Evolutionary conservation across 2,888 invertebrate genomes (phyloP).

Genomic region (Hirtodrosophila cameraria): DNA sequence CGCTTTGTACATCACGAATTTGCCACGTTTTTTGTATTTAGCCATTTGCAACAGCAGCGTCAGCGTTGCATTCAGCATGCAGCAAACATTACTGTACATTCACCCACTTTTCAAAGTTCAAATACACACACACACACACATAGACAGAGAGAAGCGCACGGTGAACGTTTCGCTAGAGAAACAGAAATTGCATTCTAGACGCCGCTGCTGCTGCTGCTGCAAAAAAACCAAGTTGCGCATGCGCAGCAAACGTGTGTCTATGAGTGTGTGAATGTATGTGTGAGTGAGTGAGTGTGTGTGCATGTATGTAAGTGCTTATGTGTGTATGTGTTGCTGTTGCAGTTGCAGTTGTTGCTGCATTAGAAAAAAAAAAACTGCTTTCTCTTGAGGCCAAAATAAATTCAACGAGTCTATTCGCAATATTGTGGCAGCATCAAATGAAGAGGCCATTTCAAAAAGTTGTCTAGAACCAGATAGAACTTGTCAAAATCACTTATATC

Average conservation of each 20-base stretch:
- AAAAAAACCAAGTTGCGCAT: constrained; percentile 64
- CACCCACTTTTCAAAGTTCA: constrained; percentile 83
- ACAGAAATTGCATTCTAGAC: constrained; percentile 74
- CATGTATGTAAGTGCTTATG: too few relatives aligned
- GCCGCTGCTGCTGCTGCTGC: too few relatives aligned
- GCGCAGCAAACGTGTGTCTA: constrained; percentile 50
- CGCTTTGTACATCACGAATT: constrained; percentile 72
- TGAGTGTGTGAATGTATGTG: constrained; percentile 18
- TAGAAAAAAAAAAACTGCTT: constrained; percentile 75
- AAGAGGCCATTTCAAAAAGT: constrained; percentile 37
- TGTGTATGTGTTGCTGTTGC: constrained; percentile 42
- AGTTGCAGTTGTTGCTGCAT: constrained; percentile 56
- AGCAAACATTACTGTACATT: constrained; percentile 84
- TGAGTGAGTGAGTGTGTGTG: constrained; percentile 25
- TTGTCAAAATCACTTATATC: constrained; percentile 30
- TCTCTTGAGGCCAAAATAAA: constrained; percentile 75
- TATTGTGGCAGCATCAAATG: constrained; percentile 57
- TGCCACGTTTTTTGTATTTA: constrained; percentile 58
- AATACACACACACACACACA: constrained; percentile 53
- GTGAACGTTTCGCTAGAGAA: constrained; percentile 61
- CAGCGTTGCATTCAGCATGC: constrained; percentile 64
- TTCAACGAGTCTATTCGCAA: constrained; percentile 62
- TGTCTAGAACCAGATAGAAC: constrained; percentile 47
- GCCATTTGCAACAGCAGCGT: constrained; percentile 20
- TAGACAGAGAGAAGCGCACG: constrained; percentile 37